Base-by-base conservation (phyloP, 2,113 vertebrate species). In the Gavia stellata region DNA sequence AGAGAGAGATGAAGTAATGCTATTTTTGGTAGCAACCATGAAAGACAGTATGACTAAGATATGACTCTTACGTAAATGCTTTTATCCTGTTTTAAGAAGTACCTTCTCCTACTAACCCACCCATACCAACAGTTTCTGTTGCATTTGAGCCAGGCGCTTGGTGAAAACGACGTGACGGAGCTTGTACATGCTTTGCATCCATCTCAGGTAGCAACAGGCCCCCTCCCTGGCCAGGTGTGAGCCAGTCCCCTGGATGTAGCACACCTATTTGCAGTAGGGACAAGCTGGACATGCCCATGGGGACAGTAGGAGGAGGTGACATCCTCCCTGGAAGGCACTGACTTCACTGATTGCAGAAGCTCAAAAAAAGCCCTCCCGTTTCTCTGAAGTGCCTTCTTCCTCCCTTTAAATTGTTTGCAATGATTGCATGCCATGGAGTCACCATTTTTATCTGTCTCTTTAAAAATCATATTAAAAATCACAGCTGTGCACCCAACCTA, bases 151-250 rank as follows among this genome's bases (percentile, higher is more conserved):
- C 58, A 72, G 34, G 63, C 1, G 1, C 28, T 50, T 18, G 4
- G 14, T 18, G 31, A 45, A n/a, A 80, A 58, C 24, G 26, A 10
- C 0, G 0, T 12, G 47, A 25, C 6, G 0, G 19, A 78, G 10
- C 29, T 24, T 56, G 14, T 61, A 29, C 4, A 20, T 40, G 31
- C 8, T 73, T 63, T 73, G 28, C 12, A 20, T 25, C 21, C 50
- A 38, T 4, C 59, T 85, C 29, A 14, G 4, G 17, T 9, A 31
- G 53, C 8, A 55, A 11, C 17, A 72, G 49, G 11, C 9, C 24
- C 24, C 8, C 33, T 74, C 24, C 16, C 12, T 1, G 4, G 7
- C 3, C 36, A 52, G 55, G 6, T 14, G 33, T 17, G 52, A 74
- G 61, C 25, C 44, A 18, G 25, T n/a, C 23, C 13, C 19, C 17